phyloP scores from a whole-genome alignment of 2,113 vertebrate species.

The Varanus komodoensis region DNA sequence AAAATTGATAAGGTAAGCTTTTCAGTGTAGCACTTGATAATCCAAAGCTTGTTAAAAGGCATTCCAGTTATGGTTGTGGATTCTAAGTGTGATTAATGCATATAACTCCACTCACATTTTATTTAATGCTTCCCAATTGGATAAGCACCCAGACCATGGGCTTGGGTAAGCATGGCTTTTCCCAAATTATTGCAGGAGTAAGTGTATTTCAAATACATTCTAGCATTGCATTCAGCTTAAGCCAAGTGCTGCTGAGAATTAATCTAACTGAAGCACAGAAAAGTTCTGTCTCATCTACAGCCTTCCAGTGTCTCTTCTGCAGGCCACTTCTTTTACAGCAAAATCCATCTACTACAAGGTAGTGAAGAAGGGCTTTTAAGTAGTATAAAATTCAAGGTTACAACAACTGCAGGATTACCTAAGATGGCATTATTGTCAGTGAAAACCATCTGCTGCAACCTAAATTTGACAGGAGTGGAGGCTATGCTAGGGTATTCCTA shows the following conservation, averaged over 20 bases:
- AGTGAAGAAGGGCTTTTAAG: neutral
- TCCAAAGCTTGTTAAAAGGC: neutral
- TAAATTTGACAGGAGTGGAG: neutral
- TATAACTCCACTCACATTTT: constrained; percentile 32
- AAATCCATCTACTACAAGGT: neutral
- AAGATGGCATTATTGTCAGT: neutral
- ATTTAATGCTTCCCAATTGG: constrained; percentile 39
- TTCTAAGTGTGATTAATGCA: neutral
- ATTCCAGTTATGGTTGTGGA: neutral
- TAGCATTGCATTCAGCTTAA: neutral
- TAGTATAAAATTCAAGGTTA: neutral
- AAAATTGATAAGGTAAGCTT: neutral
- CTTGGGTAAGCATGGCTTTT: neutral
- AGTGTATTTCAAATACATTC: neutral
- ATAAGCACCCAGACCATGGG: neutral
- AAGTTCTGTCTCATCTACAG: neutral
- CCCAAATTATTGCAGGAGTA: neutral
- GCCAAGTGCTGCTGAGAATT: neutral
- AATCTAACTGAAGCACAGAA: neutral
- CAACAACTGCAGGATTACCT: neutral
- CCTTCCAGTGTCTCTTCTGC: no score
- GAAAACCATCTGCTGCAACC: neutral
- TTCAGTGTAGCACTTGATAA: neutral
- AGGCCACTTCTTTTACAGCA: neutral
- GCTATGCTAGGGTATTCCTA: neutral